Conservation (phyloP, 2,113 vertebrate species). For the Podarcis raffonei region DNA sequence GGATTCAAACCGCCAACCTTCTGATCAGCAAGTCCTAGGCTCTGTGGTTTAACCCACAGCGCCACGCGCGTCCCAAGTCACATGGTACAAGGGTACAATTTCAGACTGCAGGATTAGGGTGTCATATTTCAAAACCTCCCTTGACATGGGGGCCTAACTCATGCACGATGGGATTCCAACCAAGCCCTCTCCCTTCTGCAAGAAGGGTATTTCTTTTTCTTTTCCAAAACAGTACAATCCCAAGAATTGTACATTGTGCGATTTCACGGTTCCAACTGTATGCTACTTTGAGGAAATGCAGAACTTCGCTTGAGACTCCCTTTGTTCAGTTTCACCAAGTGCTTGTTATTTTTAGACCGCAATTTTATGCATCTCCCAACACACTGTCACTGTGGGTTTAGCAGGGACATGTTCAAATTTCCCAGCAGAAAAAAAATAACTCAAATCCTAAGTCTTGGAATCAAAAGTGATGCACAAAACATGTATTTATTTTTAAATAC, state of each 20-base stretch:
- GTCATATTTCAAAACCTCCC: not conserved
- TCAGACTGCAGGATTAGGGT: not conserved
- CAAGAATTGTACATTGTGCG: not conserved
- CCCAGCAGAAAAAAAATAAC: not conserved
- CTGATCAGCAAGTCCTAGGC: too few species aligned
- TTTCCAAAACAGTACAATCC: not conserved
- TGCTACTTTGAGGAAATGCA: not conserved
- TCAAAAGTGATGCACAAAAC: not conserved
- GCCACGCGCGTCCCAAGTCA: not conserved
- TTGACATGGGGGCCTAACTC: not conserved
- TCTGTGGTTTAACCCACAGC: too few species aligned
- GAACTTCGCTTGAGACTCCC: not conserved
- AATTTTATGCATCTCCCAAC: not conserved
- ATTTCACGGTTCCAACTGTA: not conserved
- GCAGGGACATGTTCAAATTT: not conserved
- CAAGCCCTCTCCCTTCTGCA: not conserved
- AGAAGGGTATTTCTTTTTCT: not conserved
- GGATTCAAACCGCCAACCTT: too few species aligned
- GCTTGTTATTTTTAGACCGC: not conserved
- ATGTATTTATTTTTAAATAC: not conserved
- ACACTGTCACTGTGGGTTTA: not conserved
- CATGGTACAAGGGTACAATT: not conserved
- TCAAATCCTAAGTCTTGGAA: not conserved
- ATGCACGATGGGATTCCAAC: not conserved
- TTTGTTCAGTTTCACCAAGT: not conserved